Evolutionary conservation across 2,888 invertebrate species (phyloP), one percentile per base, ranked within the genome.

Genomic region (Glaucopsyche alexis): DNA sequence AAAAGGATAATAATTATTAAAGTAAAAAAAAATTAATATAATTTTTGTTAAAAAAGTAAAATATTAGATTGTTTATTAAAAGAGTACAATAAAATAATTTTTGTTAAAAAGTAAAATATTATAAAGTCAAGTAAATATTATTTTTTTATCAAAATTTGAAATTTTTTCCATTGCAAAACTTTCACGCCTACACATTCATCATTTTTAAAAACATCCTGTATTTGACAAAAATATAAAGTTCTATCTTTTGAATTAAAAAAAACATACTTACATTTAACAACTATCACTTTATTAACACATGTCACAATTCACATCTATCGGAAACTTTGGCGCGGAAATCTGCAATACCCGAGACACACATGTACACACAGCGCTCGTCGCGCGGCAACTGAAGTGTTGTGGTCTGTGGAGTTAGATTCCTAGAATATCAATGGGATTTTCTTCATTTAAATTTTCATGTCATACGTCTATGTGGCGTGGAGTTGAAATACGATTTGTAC

Each of bases 251-350:
- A 29, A 29, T 29, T 2, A 1, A 29, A 29, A 29, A 29, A 49
- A 49, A 69, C 29, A 71, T 52, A 49, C 50, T 49, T 40, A 50
- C 50, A 66, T 42, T 40, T 4, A 42, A 42, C 38, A 60, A 60
- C 60, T 38, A 64, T 50, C 71, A 71, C 76, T n/a, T n/a, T 75
- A 77, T 74, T 79, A 79, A 80, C 84, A 87, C 86, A 80, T 77
- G 78, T 78, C 78, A 75, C 80, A 76, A 78, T 81, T 79, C 74
- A 73, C 71, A 67, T 71, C 65, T 64, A 74, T 77, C 81, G 82
- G 78, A 77, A 83, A 85, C 82, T 86, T 85, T 86, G 81, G 83
- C 87, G 87, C 81, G 80, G 86, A 88, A 88, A 83, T 88, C 87
- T 79, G 74, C 40, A 29, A 19, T 29, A 60, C 65, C 70, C 74